These are phyloP conservation scores for Hippocampus zosterae DNA, from an alignment of 2,113 vertebrate species.

Conservation along the genomic window DNA sequence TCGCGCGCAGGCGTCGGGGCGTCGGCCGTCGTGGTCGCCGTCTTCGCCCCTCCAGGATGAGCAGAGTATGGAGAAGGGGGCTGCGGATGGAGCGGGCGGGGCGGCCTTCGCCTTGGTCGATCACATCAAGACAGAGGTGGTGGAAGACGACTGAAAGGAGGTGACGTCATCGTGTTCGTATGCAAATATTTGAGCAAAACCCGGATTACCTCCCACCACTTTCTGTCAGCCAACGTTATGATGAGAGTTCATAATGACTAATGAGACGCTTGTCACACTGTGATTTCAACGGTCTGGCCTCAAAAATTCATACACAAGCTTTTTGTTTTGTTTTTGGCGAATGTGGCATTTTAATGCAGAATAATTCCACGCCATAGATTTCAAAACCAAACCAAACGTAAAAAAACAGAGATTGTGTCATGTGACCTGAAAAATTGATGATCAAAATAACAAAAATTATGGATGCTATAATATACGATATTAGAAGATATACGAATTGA, in stretches of 20 bases:
- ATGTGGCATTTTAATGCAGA: neutral
- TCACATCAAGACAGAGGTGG: constrained; percentile 94
- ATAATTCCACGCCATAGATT: neutral
- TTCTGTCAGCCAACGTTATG: constrained; percentile 35
- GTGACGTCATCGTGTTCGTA: neutral
- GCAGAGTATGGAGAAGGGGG: constrained; percentile 82
- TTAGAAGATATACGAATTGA: neutral
- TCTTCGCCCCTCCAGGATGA: constrained; percentile 81
- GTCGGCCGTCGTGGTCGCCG: constrained; percentile 68
- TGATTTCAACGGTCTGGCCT: constrained; percentile 62
- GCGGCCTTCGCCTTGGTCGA: constrained; percentile 32
- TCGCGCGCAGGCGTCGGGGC: constrained; percentile 45
- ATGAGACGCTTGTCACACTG: constrained; percentile 42
- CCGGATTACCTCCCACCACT: constrained; percentile 50
- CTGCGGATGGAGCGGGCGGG: constrained; percentile 73
- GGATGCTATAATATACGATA: too few species aligned
- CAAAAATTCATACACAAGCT: constrained; percentile 8
- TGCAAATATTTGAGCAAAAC: neutral
- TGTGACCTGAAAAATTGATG: constrained; percentile 7
- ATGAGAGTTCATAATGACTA: constrained; percentile 8
- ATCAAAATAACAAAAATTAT: constrained; percentile 9
- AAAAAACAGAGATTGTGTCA: constrained; percentile 8
- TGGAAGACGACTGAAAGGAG: constrained; percentile 86
- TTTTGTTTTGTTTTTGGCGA: neutral
- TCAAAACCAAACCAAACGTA: neutral